phyloP scores from a whole-genome alignment of 2,888 invertebrate genomes.

The Dasypogon diadema region DNA sequence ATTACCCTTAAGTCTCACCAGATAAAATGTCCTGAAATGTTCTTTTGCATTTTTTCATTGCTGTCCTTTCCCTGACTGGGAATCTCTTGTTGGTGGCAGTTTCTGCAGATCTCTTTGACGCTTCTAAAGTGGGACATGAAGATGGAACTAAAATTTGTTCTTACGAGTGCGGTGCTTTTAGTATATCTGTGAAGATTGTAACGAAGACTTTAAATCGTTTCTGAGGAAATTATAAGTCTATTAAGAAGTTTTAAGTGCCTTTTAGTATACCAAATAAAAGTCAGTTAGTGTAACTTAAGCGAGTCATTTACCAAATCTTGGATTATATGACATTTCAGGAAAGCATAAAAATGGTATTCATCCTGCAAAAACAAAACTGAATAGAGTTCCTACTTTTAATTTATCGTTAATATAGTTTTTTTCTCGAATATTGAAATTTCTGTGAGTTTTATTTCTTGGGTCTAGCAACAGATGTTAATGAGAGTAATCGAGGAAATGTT shows the following conservation, averaged over 20 bases:
- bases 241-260: slow-evolving; percentile 49
- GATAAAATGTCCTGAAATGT: slow-evolving; percentile 42
- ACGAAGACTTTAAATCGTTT: neutral
- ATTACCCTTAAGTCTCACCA: slow-evolving; percentile 50
- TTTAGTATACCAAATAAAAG: slow-evolving; percentile 31
- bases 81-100: slow-evolving; percentile 39
- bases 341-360: slow-evolving; percentile 9
- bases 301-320: slow-evolving; percentile 30
- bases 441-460: neutral
- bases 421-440: neutral
- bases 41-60: slow-evolving; percentile 16
- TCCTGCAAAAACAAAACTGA: slow-evolving; percentile 5
- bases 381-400: neutral
- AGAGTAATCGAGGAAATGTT: too few species aligned
- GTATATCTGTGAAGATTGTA: neutral
- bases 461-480: too few species aligned
- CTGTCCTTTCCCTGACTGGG: slow-evolving; percentile 1
- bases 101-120: slow-evolving; percentile 42
- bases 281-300: slow-evolving; percentile 34
- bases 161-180: neutral
- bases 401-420: neutral
- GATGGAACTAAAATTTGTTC: neutral
- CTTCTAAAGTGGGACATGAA: slow-evolving; percentile 7
- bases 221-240: slow-evolving; percentile 43
- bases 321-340: slow-evolving; percentile 25